Evolutionary conservation across 2,113 vertebrate genomes (phyloP).

Genomic region (Calonectris borealis): DNA sequence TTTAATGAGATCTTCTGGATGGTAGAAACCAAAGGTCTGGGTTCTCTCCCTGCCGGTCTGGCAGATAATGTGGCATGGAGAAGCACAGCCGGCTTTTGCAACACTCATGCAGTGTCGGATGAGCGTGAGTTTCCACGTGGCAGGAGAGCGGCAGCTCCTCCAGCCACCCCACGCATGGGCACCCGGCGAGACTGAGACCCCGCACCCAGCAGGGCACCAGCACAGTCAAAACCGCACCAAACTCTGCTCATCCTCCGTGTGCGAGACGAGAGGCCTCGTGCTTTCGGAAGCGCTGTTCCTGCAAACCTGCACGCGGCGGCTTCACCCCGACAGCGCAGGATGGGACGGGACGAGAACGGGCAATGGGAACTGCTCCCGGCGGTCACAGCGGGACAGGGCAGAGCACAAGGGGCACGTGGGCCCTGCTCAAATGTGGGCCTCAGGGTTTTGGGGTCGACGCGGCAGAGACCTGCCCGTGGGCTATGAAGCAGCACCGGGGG

Average conservation of each 20-base stretch:
- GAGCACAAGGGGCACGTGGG: not conserved
- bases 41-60: fast-evolving
- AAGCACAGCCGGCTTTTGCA: not conserved
- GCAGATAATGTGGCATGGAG: fast-evolving
- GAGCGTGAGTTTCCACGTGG: fast-evolving
- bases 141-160: not conserved
- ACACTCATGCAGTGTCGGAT: fast-evolving
- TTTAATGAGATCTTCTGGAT: not conserved
- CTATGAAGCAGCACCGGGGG: not conserved
- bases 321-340: fast-evolving
- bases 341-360: fast-evolving
- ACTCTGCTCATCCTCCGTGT: fast-evolving
- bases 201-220: fast-evolving
- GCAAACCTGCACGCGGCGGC: fast-evolving
- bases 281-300: not conserved
- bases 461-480: not conserved
- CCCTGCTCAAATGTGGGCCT: too few relatives aligned
- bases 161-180: fast-evolving
- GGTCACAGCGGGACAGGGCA: too few relatives aligned
- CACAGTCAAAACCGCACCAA: not conserved
- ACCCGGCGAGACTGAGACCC: fast-evolving
- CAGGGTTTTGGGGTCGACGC: fast-evolving
- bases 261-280: fast-evolving
- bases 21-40: not conserved
- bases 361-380: fast-evolving